Evolutionary conservation across 1,140 invertebrate species (phyloP).

Genomic region (Drosophila insularis): DNA sequence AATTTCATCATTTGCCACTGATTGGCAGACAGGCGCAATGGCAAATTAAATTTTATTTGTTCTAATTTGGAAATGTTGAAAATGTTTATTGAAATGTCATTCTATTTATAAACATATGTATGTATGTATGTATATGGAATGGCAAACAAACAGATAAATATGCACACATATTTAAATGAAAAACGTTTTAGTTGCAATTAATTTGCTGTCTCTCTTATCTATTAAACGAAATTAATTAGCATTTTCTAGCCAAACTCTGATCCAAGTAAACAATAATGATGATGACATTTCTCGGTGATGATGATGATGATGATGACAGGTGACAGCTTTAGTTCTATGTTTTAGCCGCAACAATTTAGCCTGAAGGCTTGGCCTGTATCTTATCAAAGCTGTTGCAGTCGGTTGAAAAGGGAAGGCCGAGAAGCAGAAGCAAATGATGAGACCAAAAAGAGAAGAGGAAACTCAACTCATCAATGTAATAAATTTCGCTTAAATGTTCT

Average conservation of each 20-base stretch:
- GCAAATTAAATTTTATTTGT: constrained; percentile 1
- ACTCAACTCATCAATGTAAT: constrained; percentile 54
- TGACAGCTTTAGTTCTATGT: constrained; percentile 7
- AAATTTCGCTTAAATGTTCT: constrained; percentile 74
- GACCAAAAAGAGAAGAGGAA: constrained; percentile 19
- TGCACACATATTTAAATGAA: not conserved
- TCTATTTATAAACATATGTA: not conserved
- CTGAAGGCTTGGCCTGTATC: not conserved
- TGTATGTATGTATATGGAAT: not conserved
- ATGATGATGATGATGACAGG: constrained; percentile 29
- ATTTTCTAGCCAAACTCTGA: not conserved
- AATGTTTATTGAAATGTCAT: constrained; percentile 1
- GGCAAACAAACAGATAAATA: not conserved
- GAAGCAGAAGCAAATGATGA: not conserved
- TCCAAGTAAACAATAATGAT: not conserved
- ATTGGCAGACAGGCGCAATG: not conserved
- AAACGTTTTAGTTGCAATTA: constrained; percentile 2
- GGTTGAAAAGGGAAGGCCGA: not conserved
- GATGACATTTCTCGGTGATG: not conserved
- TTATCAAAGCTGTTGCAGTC: constrained; percentile 2
- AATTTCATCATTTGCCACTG: not conserved
- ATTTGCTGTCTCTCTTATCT: not conserved
- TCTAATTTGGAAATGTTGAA: constrained; percentile 4
- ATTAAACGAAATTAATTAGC: not conserved
- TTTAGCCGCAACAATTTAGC: not conserved